Evolutionary conservation across 1,140 invertebrate genomes (phyloP).

Genomic region (Teleopsis dalmanni): DNA sequence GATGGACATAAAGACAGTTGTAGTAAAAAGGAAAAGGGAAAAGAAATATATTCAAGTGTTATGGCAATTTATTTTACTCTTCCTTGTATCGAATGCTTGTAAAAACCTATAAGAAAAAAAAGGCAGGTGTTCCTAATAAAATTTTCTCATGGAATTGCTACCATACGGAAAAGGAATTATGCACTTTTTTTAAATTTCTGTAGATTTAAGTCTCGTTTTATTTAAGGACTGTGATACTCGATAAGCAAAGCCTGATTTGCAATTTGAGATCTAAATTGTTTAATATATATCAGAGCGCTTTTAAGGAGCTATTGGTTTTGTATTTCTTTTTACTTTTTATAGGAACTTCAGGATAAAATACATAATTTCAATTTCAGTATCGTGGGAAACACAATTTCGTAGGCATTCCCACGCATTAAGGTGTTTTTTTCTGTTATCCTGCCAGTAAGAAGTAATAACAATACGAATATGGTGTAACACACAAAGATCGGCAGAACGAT

Average conservation of each 20-base stretch:
- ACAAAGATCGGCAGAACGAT: too few species aligned
- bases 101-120: slow-evolving; percentile 21
- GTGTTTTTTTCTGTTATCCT: slow-evolving; percentile 10
- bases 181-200: too few species aligned
- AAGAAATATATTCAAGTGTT: slow-evolving; percentile 33
- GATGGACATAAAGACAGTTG: neutral
- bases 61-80: neutral
- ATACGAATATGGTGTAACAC: too few species aligned
- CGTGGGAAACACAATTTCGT: slow-evolving; percentile 14
- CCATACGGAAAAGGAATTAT: too few species aligned
- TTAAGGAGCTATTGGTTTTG: too few species aligned
- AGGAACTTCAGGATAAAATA: neutral
- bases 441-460: too few species aligned
- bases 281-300: too few species aligned
- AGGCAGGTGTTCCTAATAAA: slow-evolving; percentile 41
- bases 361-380: slow-evolving; percentile 10
- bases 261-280: too few species aligned
- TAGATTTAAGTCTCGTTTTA: too few species aligned
- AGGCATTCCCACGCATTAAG: slow-evolving; percentile 17
- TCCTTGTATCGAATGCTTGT: slow-evolving; percentile 1
- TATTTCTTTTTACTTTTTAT: neutral
- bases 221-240: too few species aligned
- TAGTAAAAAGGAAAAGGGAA: neutral
- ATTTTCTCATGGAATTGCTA: slow-evolving; percentile 34
- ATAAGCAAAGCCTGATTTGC: too few species aligned